A percentile compares a stretch with the other conserved stretches of the same genome.
Evolutionary conservation across 2,888 invertebrate species (phyloP).

Genomic region (Eristalis arbustorum): DNA sequence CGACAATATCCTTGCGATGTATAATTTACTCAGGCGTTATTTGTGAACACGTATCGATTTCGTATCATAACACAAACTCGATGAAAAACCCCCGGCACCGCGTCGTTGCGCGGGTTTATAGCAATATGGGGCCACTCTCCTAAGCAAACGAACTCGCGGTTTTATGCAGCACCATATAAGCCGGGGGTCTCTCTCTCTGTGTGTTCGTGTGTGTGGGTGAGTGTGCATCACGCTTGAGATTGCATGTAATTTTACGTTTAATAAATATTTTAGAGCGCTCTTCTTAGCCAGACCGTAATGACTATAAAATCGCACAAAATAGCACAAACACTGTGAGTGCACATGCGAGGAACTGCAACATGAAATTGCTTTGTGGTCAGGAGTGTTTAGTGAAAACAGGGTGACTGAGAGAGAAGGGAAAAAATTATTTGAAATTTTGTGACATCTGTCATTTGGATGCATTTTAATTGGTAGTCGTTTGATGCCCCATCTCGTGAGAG

Average conservation of each 20-base stretch:
- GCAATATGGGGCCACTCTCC: background rate
- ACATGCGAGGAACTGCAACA: background rate
- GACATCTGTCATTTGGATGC: background rate
- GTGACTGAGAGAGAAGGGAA: background rate
- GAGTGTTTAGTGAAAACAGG: background rate
- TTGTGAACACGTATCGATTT: conserved; percentile 64
- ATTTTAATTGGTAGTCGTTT: background rate
- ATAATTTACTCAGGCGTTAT: conserved; percentile 59
- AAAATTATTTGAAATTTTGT: background rate
- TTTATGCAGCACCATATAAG: conserved; percentile 5
- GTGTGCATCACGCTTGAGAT: conserved; percentile 49
- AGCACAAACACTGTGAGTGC: background rate
- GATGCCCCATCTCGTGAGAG: background rate
- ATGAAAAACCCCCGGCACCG: background rate
- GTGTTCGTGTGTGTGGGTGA: background rate
- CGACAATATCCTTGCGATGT: conserved; percentile 49
- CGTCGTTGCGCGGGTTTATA: background rate
- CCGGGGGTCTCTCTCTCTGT: background rate
- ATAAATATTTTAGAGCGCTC: conserved; percentile 56
- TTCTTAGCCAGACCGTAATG: conserved; percentile 4
- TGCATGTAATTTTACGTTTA: conserved; percentile 64
- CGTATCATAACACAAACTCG: conserved; percentile 53
- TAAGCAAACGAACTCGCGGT: conserved; percentile 58
- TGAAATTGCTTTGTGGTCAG: background rate
- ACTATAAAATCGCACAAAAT: conserved; percentile 27